Conservation (phyloP, 2,113 vertebrate genomes). For the Nicator chloris region DNA sequence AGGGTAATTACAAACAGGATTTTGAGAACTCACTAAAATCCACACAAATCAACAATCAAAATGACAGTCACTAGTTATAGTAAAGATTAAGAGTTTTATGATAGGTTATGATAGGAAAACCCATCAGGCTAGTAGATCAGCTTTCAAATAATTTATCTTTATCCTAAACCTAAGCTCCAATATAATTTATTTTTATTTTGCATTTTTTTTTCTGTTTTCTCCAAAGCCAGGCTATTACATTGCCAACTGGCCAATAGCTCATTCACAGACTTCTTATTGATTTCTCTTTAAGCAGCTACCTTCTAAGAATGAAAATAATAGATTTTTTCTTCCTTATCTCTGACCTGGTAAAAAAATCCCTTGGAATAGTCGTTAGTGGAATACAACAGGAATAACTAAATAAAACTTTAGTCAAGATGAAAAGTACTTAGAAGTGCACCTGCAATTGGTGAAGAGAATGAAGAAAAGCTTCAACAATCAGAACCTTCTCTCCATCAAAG, state of each 20-base stretch:
- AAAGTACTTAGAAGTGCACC: not conserved
- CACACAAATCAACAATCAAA: not conserved
- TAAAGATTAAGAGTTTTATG: not conserved
- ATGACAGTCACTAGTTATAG: not conserved
- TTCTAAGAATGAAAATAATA: not conserved
- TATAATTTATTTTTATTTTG: not conserved
- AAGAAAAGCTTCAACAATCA: not conserved
- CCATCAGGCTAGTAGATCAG: not conserved
- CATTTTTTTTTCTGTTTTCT: not conserved
- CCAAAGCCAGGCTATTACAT: not conserved
- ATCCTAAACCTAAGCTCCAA: not conserved
- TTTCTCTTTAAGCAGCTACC: not conserved
- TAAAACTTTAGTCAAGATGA: not conserved
- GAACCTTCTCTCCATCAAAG: not conserved
- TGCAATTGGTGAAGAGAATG: not conserved
- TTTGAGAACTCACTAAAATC: not conserved
- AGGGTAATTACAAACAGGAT: not conserved
- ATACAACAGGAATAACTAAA: too few species aligned
- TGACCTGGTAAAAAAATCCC: not conserved
- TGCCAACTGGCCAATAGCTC: not conserved
- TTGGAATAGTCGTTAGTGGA: too few species aligned
- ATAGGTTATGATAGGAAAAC: not conserved
- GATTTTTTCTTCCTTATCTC: not conserved
- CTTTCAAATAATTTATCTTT: not conserved
- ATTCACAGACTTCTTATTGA: not conserved